Evolutionary conservation across 2,888 invertebrate genomes (phyloP), one percentile per base, ranked within the genome.

Genomic region (Stomorhina lunata): DNA sequence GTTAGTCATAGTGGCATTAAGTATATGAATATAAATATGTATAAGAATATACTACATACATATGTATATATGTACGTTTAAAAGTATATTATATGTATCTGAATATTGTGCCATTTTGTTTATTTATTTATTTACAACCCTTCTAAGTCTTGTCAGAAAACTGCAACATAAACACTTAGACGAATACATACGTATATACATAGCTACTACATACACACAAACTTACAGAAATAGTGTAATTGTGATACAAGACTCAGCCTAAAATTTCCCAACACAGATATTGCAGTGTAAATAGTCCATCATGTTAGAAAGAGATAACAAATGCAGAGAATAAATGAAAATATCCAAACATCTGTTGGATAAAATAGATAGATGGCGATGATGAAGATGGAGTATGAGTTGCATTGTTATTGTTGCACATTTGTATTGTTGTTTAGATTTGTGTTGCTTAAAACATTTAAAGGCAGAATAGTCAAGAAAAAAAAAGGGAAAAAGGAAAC

Each of bases 121-220:
- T 80, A 69, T 80, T 76, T 79, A 76, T 76, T 80, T 72, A 61
- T 59, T 77, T 68, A 59, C 61, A 79, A 59, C 53, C 61, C 53
- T 71, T 55, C 22, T 45, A 34, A 55, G 45, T 5, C n/a, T 45
- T 37, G 25, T 32, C 17, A 55, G 12, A 27, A 50, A 50, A 50
- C 37, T 50, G 50, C 29, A 25, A 12, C n/a, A 15, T n/a, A n/a
- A n/a, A 34, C n/a, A 59, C 2, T 22, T 6, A 34, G 6, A n/a
- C 22, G 6, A 1, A 22, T 22, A 37, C n/a, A 59, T 9, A 22
- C n/a, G 2, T 50, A n/a, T 55, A 57, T 10, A 27, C 65, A 48
- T 48, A 29, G 29, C 59, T 59, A n/a, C n/a, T n/a, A n/a, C n/a
- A n/a, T n/a, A n/a, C n/a, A n/a, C n/a, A n/a, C n/a, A n/a, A n/a